Evolutionary conservation across 2,888 invertebrate species (phyloP), one percentile per base, ranked within the genome.

Genomic region (Azorinus chamasolen): DNA sequence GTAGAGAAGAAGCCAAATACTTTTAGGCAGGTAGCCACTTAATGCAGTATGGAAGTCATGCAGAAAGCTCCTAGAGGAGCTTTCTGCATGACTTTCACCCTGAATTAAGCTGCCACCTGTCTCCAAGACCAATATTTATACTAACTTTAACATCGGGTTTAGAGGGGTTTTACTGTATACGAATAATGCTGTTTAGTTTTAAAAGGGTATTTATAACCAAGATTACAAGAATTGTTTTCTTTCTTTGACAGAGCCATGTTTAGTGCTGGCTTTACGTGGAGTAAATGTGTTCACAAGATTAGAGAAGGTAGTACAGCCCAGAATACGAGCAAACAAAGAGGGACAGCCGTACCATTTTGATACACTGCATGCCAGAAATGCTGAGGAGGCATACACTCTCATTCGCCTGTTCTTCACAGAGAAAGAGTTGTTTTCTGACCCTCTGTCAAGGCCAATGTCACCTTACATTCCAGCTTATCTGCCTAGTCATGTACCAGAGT

Each of bases 401-500:
- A 78, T 86, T 6, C 73, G 87, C 4, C 79, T 90, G 32, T 92
- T 92, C 85, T 92, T 91, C 79, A 83, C 79, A 18, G 88, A 88
- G 32, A 73, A 69, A 16, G 92, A 92, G 68, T 78, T 92, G 46
- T 90, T 86, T 75, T 69, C 88, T 6, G 91, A 92, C 68, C 84
- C 84, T 0, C 57, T 79, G n/a, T 74, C 86, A 0, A 74, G 91
- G 45, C 79, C 82, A 3, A 63, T 91, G 80, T 72, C 89, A 65
- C 83, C 83, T 5, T 91, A 83, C 61, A 70, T 92, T 32, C 92
- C 85, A 4, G 5, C 32, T 32, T 32, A 32, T 32, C 32, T 32
- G 10, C 32, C 32, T 32, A 32, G 32, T 32, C 32, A 32, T 32
- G 10, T 10, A 32, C 32, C 32, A 32, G 32, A 32, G 32, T 32